Base-by-base conservation (phyloP, 1,140 invertebrate species). In the Drosophila sp. region DNA sequence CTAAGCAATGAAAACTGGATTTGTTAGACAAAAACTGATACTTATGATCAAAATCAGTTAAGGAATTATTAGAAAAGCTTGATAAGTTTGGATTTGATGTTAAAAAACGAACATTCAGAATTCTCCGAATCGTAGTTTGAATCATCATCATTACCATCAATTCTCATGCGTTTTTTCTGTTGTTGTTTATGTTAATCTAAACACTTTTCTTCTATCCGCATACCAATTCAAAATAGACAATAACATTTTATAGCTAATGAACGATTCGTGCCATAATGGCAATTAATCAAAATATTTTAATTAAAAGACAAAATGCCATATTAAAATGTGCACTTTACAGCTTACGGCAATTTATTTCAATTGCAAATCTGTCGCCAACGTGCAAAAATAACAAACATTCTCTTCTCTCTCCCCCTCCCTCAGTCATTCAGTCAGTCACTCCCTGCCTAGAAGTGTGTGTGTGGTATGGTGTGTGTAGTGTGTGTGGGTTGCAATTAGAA, bases 251-350 rank as follows among this genome's bases (percentile, higher is more conserved):
- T 66, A 80, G 72, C 73, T 81, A 86, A 85, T 85, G 75, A 76
- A 75, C 80, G 57, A 62, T 86, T 63, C 79, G 60, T 67, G 75
- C 71, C 44, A 55, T 71, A 72, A 68, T 65, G 68, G 60, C 72
- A 86, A 86, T 86, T 86, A 86, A 86, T 85, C 79, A 85, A 81
- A 86, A 68, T 67, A 50, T 50, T 50, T 76, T 78, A 86, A 85
- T 85, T 85, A 86, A 85, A 87, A 81, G 82, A 81, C 82, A 85
- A 81, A 86, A 86, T 81, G 75, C 65, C 82, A 85, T 80, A 85
- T 85, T 85, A 80, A 85, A 82, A 73, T 75, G 70, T 85, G 82
- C 82, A 85, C 82, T 85, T 85, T 85, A 72, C 82, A 57, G 47
- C 65, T 54, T 54, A 66, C 40, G 70, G 76, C 79, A 79, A 86